phyloP scores from a whole-genome alignment of 2,888 invertebrate genomes.

The Phortica magna region DNA sequence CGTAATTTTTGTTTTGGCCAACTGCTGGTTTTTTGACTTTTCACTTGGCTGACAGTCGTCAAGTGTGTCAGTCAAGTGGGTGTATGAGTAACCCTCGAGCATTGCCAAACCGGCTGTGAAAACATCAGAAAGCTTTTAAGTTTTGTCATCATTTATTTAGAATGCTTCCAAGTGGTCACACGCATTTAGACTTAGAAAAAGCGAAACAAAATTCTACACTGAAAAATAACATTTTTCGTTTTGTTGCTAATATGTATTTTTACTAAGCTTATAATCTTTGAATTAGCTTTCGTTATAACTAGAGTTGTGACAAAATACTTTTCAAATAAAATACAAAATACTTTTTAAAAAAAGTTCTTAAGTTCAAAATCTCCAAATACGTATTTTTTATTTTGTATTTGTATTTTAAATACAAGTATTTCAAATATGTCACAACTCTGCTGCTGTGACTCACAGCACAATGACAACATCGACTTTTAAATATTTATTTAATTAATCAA shows the following conservation, averaged over 20 bases:
- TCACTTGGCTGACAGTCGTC: neutral
- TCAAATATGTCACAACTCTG: too few relatives aligned
- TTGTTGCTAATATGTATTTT: neutral
- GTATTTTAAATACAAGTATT: too few relatives aligned
- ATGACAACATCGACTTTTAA: too few relatives aligned
- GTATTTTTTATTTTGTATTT: too few relatives aligned
- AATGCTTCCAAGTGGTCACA: conserved; percentile 20
- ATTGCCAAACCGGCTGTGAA: conserved; percentile 47
- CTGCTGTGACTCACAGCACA: too few relatives aligned
- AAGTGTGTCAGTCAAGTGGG: neutral
- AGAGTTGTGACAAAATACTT: too few relatives aligned
- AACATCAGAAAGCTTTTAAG: conserved; percentile 59
- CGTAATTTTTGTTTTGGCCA: neutral
- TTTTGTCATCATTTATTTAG: conserved; percentile 56
- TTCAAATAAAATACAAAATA: too few relatives aligned
- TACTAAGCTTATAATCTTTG: too few relatives aligned
- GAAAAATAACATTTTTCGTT: neutral
- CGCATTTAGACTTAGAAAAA: neutral
- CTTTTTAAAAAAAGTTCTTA: too few relatives aligned
- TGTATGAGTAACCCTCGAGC: conserved; percentile 31
- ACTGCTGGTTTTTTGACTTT: conserved; percentile 16
- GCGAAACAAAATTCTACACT: neutral
- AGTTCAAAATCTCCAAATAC: too few relatives aligned
- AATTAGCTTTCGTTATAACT: too few relatives aligned
- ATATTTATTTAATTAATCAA: too few relatives aligned